phyloP scores from a whole-genome alignment of 2,113 vertebrate genomes.

The Hippocampus barbouri region DNA sequence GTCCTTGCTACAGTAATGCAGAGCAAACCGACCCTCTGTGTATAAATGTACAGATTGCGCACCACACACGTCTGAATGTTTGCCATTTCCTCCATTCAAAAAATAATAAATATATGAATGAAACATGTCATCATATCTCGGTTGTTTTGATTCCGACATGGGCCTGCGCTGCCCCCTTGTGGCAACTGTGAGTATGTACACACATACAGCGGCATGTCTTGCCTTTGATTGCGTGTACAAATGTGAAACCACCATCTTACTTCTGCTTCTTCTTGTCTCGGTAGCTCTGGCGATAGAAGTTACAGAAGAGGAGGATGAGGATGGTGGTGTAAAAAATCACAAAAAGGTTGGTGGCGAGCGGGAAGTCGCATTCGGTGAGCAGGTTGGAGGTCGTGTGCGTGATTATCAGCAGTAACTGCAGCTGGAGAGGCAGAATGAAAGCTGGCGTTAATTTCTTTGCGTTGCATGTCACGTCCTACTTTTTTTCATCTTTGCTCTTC shows the following conservation, averaged over 20 bases:
- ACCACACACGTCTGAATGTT: slow-evolving; percentile 71
- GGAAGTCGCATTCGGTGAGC: slow-evolving; percentile 71
- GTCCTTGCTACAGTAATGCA: slow-evolving; percentile 30
- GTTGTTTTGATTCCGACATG: background rate
- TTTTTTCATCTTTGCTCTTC: no score
- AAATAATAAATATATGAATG: slow-evolving; percentile 73
- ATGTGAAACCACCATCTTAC: slow-evolving; percentile 17
- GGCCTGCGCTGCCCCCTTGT: slow-evolving; percentile 50
- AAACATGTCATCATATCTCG: background rate
- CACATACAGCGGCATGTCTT: background rate
- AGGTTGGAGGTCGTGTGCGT: slow-evolving; percentile 70
- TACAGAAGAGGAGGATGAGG: slow-evolving; percentile 72
- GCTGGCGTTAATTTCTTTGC: background rate
- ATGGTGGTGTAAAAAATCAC: slow-evolving; percentile 69
- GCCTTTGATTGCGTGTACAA: background rate
- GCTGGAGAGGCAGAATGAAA: slow-evolving; percentile 43
- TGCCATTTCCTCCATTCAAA: slow-evolving; percentile 62
- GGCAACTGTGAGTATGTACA: slow-evolving; percentile 25
- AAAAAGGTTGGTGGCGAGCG: slow-evolving; percentile 59
- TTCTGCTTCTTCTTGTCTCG: slow-evolving; percentile 63
- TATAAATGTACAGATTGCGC: slow-evolving; percentile 84
- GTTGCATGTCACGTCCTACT: background rate
- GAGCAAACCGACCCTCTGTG: slow-evolving; percentile 39
- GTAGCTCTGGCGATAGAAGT: slow-evolving; percentile 71
- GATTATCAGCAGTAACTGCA: slow-evolving; percentile 73